These are phyloP conservation scores for Calypte anna DNA, from an alignment of 2,113 vertebrate genomes.

Conservation along the genomic window DNA sequence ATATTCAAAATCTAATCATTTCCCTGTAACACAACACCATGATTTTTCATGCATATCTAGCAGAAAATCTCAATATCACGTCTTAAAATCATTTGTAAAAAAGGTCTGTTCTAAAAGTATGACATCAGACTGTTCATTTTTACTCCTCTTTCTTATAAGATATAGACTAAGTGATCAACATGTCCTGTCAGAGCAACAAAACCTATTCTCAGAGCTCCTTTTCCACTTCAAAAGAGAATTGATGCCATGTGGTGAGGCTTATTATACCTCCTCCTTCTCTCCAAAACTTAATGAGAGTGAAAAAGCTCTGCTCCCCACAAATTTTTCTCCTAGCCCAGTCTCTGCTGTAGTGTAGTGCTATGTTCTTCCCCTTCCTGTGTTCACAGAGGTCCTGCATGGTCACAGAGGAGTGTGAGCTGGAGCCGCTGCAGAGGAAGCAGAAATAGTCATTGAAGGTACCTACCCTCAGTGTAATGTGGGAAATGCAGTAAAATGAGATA, in stretches of 20 bases:
- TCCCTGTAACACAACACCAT: background rate
- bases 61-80: background rate
- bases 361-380: background rate
- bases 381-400: background rate
- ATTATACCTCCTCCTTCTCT: background rate
- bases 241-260: background rate
- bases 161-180: no score
- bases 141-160: background rate
- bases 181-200: background rate
- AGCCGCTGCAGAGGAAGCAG: background rate
- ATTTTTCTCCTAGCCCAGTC: background rate
- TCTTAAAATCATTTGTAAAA: background rate
- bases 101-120: background rate
- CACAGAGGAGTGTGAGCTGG: background rate
- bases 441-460: background rate
- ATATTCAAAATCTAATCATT: background rate
- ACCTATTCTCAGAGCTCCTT: background rate
- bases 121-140: background rate
- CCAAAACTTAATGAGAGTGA: background rate
- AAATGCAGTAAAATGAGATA: background rate
- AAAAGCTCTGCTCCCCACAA: background rate
- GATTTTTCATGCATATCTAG: background rate
- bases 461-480: background rate
- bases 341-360: background rate
- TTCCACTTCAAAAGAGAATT: background rate